A percentile compares a stretch with the other conserved stretches of the same genome.
Conservation (phyloP, 1,140 invertebrate species). For the Diabrotica virgifera region DNA sequence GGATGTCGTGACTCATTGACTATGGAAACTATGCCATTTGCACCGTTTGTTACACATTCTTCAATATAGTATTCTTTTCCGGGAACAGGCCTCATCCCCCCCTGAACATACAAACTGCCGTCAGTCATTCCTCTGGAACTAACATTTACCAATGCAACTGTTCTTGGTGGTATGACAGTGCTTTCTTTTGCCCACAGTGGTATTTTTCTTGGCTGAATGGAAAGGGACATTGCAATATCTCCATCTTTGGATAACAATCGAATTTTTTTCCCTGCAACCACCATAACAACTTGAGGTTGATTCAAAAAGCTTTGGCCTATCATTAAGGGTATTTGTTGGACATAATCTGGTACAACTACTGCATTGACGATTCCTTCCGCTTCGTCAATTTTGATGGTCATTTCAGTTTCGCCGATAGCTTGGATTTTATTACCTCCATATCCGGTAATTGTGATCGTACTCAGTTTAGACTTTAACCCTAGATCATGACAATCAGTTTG, state of each 20-base stretch:
- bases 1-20: too few relatives aligned
- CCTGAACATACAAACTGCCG: too few relatives aligned
- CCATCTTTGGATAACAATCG: background rate
- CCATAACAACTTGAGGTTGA: constrained; percentile 8
- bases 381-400: constrained; percentile 10
- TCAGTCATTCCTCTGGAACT: too few relatives aligned
- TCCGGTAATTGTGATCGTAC: constrained; percentile 11
- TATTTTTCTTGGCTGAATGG: constrained; percentile 6
- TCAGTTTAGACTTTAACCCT: background rate
- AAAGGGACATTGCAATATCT: background rate
- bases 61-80: too few relatives aligned
- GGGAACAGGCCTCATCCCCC: too few relatives aligned
- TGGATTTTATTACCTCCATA: constrained; percentile 6
- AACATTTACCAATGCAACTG: too few relatives aligned
- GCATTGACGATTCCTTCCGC: constrained; percentile 6
- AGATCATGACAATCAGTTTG: background rate
- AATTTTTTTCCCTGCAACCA: constrained; percentile 10
- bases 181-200: too few relatives aligned
- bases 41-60: too few relatives aligned
- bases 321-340: constrained; percentile 4
- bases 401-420: constrained; percentile 8
- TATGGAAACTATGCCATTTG: too few relatives aligned
- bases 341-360: constrained; percentile 6
- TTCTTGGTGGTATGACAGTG: too few relatives aligned
- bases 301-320: constrained; percentile 4